Evolutionary conservation across 2,888 invertebrate species (phyloP).

Genomic region (Cinara cedri): DNA sequence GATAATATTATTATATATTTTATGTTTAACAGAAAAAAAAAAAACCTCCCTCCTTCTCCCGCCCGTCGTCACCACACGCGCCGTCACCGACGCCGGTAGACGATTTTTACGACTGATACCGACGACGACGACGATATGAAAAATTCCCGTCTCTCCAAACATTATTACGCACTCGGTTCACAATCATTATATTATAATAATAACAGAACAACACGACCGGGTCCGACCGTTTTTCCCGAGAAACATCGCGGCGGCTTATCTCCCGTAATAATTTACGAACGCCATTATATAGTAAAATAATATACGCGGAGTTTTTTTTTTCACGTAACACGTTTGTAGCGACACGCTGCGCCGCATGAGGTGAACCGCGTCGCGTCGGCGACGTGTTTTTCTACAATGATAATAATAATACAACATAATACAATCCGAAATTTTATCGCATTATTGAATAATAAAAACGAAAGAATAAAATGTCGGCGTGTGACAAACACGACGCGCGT

Average conservation of each 20-base stretch:
- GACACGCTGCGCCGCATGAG: slow-evolving; percentile 36
- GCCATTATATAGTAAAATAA: background rate
- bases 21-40: no score
- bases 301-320: slow-evolving; percentile 6
- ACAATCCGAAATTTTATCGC: background rate
- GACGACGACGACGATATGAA: background rate
- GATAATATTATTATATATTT: no score
- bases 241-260: slow-evolving; percentile 20
- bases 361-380: slow-evolving; percentile 29
- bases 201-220: no score
- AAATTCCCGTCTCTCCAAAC: slow-evolving; percentile 5
- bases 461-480: no score
- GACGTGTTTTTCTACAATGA: slow-evolving; percentile 14
- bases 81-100: background rate
- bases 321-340: slow-evolving; percentile 27
- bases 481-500: slow-evolving; percentile 13
- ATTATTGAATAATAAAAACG: slow-evolving; percentile 2
- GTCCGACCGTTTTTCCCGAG: slow-evolving; percentile 35
- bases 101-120: slow-evolving; percentile 41
- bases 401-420: no score
- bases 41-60: no score
- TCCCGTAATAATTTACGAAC: slow-evolving; percentile 37
- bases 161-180: background rate
- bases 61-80: no score
- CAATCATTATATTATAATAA: no score